These are phyloP conservation scores for Drosophila arawakana DNA, from an alignment of 1,140 invertebrate genomes.

Conservation along the genomic window DNA sequence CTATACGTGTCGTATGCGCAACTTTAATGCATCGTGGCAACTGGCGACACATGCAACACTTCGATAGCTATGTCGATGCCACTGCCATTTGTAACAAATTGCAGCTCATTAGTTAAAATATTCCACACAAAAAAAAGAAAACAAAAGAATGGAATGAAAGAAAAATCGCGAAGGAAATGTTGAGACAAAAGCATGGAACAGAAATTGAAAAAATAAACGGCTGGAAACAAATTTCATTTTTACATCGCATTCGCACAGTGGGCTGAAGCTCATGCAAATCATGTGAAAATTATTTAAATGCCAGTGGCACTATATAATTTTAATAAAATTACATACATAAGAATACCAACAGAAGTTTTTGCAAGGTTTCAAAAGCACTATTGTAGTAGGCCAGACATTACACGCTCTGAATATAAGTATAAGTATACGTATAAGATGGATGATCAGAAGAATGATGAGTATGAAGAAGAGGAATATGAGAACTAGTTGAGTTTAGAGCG, in stretches of 20 bases:
- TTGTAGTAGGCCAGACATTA: too few species aligned
- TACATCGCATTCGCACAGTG: slow-evolving; percentile 63
- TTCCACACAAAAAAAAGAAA: slow-evolving; percentile 20
- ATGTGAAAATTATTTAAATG: too few species aligned
- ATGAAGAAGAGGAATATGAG: too few species aligned
- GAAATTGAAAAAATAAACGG: slow-evolving; percentile 49
- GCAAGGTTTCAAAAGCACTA: too few species aligned
- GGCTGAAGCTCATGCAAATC: background rate
- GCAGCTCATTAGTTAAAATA: slow-evolving; percentile 74
- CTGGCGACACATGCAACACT: slow-evolving; percentile 57
- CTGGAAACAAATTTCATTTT: slow-evolving; percentile 36
- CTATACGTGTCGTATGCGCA: slow-evolving; percentile 43
- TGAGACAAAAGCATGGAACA: slow-evolving; percentile 65
- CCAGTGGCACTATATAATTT: background rate
- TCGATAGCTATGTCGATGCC: slow-evolving; percentile 11
- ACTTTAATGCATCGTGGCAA: slow-evolving; percentile 41
- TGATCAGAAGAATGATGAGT: too few species aligned
- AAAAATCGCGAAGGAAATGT: slow-evolving; percentile 35
- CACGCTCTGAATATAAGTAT: too few species aligned
- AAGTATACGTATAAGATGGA: too few species aligned
- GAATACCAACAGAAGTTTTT: too few species aligned
- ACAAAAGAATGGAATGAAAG: background rate
- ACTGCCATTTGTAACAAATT: slow-evolving; percentile 74
- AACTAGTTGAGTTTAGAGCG: too few species aligned
- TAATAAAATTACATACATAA: background rate